Percentiles rank a stretch among this genome's conserved stretches.
Conservation (phyloP, 2,888 invertebrate genomes). For the Osedax frankpressi region DNA sequence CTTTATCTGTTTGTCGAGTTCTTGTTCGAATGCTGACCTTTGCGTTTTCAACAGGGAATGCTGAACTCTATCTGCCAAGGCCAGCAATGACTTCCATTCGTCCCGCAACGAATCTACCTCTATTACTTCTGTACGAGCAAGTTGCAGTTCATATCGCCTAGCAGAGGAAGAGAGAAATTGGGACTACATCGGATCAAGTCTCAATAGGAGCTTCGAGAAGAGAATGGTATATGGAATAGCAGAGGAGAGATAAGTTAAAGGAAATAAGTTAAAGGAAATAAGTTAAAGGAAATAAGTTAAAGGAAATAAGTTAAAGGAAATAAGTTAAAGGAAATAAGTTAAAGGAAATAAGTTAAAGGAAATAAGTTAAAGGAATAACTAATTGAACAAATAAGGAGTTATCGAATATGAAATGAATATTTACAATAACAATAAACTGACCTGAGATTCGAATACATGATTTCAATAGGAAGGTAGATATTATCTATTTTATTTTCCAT, state of each 20-base stretch:
- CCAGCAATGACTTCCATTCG: constrained; percentile 41
- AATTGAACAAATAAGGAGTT: no score
- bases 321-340: no score
- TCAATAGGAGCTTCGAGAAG: no score
- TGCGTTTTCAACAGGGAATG: constrained; percentile 41
- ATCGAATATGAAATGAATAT: no score
- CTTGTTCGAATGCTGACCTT: constrained; percentile 44
- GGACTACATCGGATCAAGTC: background rate
- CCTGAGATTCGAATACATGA: constrained; percentile 42
- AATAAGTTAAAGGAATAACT: no score
- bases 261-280: no score
- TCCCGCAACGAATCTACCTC: constrained; percentile 41
- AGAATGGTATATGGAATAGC: no score
- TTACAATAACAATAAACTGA: no score
- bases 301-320: no score
- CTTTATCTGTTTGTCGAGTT: constrained; percentile 47
- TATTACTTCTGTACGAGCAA: constrained; percentile 42
- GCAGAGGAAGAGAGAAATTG: constrained; percentile 19
- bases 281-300: no score
- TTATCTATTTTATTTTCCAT: constrained; percentile 47
- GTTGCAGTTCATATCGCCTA: constrained; percentile 41
- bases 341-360: no score
- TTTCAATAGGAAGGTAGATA: constrained; percentile 45
- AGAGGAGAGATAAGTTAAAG: no score
- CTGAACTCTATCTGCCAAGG: constrained; percentile 40